Evolutionary conservation across 1,140 invertebrate genomes (phyloP), one percentile per base, ranked within the genome.

Genomic region (Drosophila serrata): DNA sequence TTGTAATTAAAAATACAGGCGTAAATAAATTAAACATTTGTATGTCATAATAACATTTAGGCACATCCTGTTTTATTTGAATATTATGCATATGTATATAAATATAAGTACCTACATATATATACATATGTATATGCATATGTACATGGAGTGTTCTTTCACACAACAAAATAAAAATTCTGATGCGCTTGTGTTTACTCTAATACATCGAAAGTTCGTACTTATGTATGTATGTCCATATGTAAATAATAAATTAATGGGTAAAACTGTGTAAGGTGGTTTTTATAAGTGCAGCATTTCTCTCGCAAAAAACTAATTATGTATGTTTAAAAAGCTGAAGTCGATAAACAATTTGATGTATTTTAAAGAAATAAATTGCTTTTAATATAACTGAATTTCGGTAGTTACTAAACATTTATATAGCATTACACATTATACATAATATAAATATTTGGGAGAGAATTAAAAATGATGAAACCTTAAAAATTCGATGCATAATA

Each of bases 211-310:
- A 13, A 53, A 8, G 1, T 53, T 2, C 6, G 12, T 19, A n/a
- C 6, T n/a, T 40, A 40, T 9, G n/a, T 43, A 22, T 22, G 12
- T 45, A 22, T 7, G 8, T 39, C 6, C n/a, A n/a, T 13, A 24
- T 53, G 35, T 35, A 53, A 51, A 8, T 13, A 51, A 53, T 35
- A 29, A 53, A 51, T 9, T 13, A 51, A 53, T 35, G 31, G 12
- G 6, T 19, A 5, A 51, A 35, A 22, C 8, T 35, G 17, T 35
- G 15, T 22, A 53, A 53, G 49, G 49, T 53, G 49, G 49, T 53
- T 53, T 15, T 53, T 13, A 15, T 5, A 35, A 13, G 12, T 51
- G 4, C n/a, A 33, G 2, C 1, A 15, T 22, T 53, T 22, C 31
- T 53, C 49, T 22, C 7, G 2, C 49, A 35, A 22, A 15, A 22